Base-by-base conservation (phyloP, 2,113 vertebrate genomes). In the Toxotes jaculatrix region DNA sequence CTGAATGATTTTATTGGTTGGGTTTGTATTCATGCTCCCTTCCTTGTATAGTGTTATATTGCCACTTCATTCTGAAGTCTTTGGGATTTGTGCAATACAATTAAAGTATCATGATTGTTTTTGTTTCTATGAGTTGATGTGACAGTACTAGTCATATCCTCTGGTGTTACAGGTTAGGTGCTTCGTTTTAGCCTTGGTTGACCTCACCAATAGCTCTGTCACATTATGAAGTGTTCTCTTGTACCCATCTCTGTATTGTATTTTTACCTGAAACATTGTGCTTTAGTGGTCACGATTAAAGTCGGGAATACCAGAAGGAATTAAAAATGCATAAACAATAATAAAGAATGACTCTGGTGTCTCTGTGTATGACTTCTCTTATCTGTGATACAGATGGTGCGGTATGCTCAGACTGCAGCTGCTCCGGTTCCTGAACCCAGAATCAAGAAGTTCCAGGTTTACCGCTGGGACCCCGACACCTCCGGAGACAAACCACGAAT, bases 391-490 rank as follows among this genome's bases (percentile, higher is more conserved):
- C 90, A 97, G 96, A 65, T 80, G 55, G 95, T 93, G 19, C 95
- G 96, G 16, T 92, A 87, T 3, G 94, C 84, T 0, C 97, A 98
- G 90, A 96, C 96, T 0, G 95, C 95, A 0, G 94, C 96, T 0
- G 95, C 94, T 0, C 38, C 89, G 3, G 93, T 91, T 17, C 63
- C 86, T 0, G 90, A 93, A 0, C 92, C 97, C 0, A 95, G 95
- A 9, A 73, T 98, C 51, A 99, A 99, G 94, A 97, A 94, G 81
- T 99, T 98, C 73, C 96, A 97, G 71, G 94, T 99, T 77, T 99
- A 99, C 89, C 94, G 97, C 71, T 99, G 98, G 98, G 97, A 98
- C 77, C 98, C 98, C 0, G 97, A 99, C 88, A 97, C 93, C 5
- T 27, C 94, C 0, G 97, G 97, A 59, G 97, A 98, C 91, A 98